Base-by-base conservation (phyloP, 2,888 invertebrate species). In the Xanthostigma xanthostigma region DNA sequence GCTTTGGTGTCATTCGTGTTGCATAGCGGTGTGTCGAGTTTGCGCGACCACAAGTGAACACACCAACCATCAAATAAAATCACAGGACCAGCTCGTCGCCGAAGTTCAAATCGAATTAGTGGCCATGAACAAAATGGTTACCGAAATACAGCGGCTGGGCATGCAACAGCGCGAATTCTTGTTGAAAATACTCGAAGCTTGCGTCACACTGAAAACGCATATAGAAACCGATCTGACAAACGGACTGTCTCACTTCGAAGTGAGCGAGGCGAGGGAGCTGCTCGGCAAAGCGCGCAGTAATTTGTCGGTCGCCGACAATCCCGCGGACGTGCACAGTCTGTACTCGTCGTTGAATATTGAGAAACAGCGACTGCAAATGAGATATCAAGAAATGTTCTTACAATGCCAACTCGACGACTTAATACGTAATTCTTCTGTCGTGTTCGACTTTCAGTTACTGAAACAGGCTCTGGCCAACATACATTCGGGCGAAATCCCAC, bases 191-290 rank as follows among this genome's bases (percentile, higher is more conserved):
- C 70, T 82, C 52, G 84, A 85, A 62, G 80, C 84, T 38, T 81
- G 84, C 64, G 78, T 81, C 43, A 79, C 81, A 50, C 65, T 85
- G 44, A 84, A 84, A 63, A 77, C 81, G 50, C 81, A 82, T 65
- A 79, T 85, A 45, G 84, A 84, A 65, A 78, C 80, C 44, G 83
- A 84, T 62, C 70, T 85, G 55, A 76, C 79, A 53, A 79, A 77
- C 58, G 80, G 81, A 56, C 73, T 77, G 62, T 75, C 77, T 41
- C 77, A 79, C 51, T 71, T 76, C 54, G 81, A 82, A 61, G 70
- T 82, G 53, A 73, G 75, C 51, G 81, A 82, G 55, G 78, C 80
- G 51, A 71, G 77, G 33, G 80, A 80, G 56, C 71, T 75, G 37
- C 63, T 81, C 44, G 74, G 74, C 44, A 78, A 76, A 58, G 75